phyloP scores from a whole-genome alignment of 2,797 vertebrate species.

The Xiphophorus birchmanni region DNA sequence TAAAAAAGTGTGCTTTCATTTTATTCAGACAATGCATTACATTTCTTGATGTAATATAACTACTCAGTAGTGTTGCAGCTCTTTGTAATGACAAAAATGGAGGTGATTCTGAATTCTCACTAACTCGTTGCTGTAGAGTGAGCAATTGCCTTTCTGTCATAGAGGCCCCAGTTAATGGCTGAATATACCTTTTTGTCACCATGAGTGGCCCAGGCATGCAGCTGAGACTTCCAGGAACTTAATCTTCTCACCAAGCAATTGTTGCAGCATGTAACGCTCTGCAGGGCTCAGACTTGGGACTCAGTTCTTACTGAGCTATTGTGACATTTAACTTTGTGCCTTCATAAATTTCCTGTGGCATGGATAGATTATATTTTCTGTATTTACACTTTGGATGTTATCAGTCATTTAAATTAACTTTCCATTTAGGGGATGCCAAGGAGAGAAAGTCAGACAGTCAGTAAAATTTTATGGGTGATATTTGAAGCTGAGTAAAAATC shows the following conservation, averaged over 20 bases:
- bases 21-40: neutral
- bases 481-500: neutral
- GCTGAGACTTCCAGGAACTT: conserved; percentile 26
- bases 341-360: conserved; percentile 10
- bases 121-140: conserved; percentile 10
- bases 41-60: conserved; percentile 11
- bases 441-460: conserved; percentile 4
- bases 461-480: neutral
- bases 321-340: conserved; percentile 11
- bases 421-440: neutral
- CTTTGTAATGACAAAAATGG: conserved; percentile 10
- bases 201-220: conserved; percentile 19
- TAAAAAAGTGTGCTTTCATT: neutral
- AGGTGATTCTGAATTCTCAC: conserved; percentile 12
- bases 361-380: conserved; percentile 6
- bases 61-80: neutral
- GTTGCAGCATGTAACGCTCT: conserved; percentile 23
- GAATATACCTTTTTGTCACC: conserved; percentile 15
- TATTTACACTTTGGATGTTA: neutral
- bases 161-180: conserved; percentile 6
- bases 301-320: conserved; percentile 19
- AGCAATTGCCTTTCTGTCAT: conserved; percentile 14
- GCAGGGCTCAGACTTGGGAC: conserved; percentile 13
- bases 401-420: neutral
- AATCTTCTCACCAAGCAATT: conserved; percentile 18